Percentiles rank a stretch among this genome's conserved stretches.
Conservation (phyloP, 2,113 vertebrate species). For the Zingel zingel region DNA sequence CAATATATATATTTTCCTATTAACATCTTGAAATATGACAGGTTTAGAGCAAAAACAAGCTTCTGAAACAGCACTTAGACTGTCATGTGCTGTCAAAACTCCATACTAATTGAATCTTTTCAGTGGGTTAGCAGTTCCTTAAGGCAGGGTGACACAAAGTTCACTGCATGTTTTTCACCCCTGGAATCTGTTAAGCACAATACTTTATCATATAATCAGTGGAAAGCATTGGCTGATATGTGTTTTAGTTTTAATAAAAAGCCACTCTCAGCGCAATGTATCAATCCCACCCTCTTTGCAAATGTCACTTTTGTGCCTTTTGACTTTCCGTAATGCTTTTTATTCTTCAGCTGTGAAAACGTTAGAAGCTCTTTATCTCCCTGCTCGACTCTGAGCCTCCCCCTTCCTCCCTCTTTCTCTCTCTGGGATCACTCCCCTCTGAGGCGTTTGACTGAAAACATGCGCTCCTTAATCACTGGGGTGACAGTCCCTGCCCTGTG, state of each 20-base stretch:
- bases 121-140: constrained; percentile 30
- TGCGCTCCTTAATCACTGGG: constrained; percentile 82
- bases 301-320: constrained; percentile 36
- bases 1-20: constrained; percentile 29
- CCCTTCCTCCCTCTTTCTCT: constrained; percentile 28
- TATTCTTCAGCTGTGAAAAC: constrained; percentile 58
- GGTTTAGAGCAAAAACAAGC: constrained; percentile 30
- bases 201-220: constrained; percentile 16
- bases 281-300: neutral
- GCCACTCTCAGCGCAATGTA: neutral
- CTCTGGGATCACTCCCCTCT: constrained; percentile 67
- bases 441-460: constrained; percentile 81
- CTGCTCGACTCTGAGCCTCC: constrained; percentile 19
- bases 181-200: constrained; percentile 1
- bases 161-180: constrained; percentile 29
- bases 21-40: constrained; percentile 39
- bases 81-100: constrained; percentile 31
- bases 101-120: constrained; percentile 51
- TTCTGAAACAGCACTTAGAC: constrained; percentile 15
- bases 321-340: constrained; percentile 46
- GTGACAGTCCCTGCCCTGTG: constrained; percentile 79
- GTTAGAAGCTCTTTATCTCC: constrained; percentile 50
- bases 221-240: constrained; percentile 7
- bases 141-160: constrained; percentile 25
- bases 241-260: constrained; percentile 23